Evolutionary conservation across 2,888 invertebrate species (phyloP).

Genomic region (Lordiphosa andalusiaca): DNA sequence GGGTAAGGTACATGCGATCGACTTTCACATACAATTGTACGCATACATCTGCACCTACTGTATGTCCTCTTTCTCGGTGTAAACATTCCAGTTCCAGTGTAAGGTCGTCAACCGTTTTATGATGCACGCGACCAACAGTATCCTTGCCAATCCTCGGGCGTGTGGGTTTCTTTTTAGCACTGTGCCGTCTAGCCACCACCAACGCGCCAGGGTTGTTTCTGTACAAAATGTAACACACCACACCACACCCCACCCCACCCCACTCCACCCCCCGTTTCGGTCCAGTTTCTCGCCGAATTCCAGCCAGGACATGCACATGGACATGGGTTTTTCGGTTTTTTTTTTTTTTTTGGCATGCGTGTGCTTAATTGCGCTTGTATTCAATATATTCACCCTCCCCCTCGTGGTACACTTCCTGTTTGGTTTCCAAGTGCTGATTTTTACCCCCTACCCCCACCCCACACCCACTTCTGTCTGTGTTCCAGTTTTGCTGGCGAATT

Average conservation of each 20-base stretch:
- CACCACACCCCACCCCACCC: constrained; percentile 27
- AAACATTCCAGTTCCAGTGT: constrained; percentile 7
- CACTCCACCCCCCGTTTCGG: constrained; percentile 9
- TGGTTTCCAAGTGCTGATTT: constrained; percentile 66
- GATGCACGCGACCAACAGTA: constrained; percentile 39
- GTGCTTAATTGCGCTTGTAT: constrained; percentile 64
- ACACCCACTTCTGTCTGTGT: constrained; percentile 44
- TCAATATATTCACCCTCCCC: constrained; percentile 33
- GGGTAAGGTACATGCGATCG: too few species aligned
- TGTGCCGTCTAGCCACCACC: constrained; percentile 44
- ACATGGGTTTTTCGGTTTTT: constrained; percentile 21
- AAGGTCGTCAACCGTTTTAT: constrained; percentile 70
- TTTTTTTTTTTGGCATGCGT: constrained; percentile 46
- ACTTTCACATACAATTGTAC: background rate
- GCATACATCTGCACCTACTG: background rate
- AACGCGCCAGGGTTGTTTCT: constrained; percentile 57
- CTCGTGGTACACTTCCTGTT: constrained; percentile 38
- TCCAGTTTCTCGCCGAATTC: constrained; percentile 31
- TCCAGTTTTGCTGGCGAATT: constrained; percentile 53
- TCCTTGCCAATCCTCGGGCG: constrained; percentile 30
- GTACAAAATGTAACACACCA: constrained; percentile 8
- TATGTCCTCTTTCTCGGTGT: too few species aligned
- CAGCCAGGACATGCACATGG: constrained; percentile 16
- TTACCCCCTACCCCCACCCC: constrained; percentile 17
- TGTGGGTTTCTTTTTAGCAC: constrained; percentile 41